Evolutionary conservation across 2,797 vertebrate genomes (phyloP).

Genomic region (Ibycter americanus): DNA sequence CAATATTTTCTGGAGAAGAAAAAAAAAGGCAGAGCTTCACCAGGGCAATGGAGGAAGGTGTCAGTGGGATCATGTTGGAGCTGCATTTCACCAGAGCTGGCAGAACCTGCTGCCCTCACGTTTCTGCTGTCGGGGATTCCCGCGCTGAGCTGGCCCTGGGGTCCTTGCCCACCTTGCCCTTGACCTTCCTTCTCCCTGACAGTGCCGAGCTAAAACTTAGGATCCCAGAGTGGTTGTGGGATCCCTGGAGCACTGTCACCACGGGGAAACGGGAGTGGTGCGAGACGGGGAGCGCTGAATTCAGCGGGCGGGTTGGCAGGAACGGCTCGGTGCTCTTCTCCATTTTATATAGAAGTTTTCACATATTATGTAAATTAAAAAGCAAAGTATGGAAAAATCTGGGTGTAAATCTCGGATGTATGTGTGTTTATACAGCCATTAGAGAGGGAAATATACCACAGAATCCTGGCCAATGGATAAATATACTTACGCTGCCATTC

Average conservation of each 20-base stretch:
- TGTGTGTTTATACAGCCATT: conserved; percentile 15
- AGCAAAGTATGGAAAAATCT: conserved; percentile 28
- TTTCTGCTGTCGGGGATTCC: background rate
- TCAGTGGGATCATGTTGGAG: background rate
- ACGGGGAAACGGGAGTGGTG: background rate
- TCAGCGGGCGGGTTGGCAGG: background rate
- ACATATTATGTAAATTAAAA: conserved; percentile 32
- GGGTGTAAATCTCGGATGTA: conserved; percentile 12
- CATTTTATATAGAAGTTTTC: background rate
- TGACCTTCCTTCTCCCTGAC: background rate
- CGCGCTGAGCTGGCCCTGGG: background rate
- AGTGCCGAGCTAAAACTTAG: background rate
- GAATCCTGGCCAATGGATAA: background rate
- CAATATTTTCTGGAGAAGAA: background rate
- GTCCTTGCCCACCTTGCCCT: background rate
- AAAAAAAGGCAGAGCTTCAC: background rate
- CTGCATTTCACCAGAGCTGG: background rate
- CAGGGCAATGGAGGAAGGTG: background rate
- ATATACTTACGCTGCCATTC: background rate
- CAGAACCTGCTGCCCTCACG: background rate
- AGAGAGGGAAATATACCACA: background rate
- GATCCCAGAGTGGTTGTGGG: background rate
- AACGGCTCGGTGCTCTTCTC: background rate
- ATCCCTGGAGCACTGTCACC: background rate
- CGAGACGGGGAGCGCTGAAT: background rate